Conservation (phyloP, 2,113 vertebrate species). For the Syngnathus scovelli region DNA sequence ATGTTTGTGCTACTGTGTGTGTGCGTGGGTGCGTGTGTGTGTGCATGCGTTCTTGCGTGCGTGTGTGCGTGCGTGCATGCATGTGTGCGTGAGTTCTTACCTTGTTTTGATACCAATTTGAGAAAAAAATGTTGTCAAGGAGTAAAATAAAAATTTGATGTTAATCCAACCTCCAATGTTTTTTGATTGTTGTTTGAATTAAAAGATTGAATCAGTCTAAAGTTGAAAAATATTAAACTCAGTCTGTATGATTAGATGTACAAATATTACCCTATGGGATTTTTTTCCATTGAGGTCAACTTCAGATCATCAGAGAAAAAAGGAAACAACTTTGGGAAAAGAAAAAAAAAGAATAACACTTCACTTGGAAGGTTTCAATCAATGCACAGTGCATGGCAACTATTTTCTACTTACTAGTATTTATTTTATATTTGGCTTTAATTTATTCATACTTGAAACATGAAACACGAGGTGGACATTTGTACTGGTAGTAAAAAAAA, state of each 20-base stretch:
- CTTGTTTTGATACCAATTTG: not conserved
- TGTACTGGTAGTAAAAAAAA: too few species aligned
- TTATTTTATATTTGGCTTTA: too few species aligned
- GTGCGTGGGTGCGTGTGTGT: constrained; percentile 7
- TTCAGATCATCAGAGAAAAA: too few species aligned
- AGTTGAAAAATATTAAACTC: constrained; percentile 60
- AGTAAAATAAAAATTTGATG: constrained; percentile 44
- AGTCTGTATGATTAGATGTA: constrained; percentile 58
- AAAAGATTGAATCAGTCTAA: constrained; percentile 58
- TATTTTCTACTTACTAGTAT: constrained; percentile 9
- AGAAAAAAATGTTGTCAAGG: constrained; percentile 37
- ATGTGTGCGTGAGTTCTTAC: not conserved
- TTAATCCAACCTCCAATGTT: constrained; percentile 53
- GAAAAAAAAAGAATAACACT: not conserved
- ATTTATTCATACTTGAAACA: too few species aligned
- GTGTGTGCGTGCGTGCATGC: not conserved
- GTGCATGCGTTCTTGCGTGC: not conserved
- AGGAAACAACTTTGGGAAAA: too few species aligned
- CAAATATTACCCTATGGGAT: constrained; percentile 54
- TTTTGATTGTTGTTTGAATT: constrained; percentile 63
- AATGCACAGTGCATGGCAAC: constrained; percentile 27
- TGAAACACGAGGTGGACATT: too few species aligned
- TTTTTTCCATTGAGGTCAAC: too few species aligned
- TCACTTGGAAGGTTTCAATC: constrained; percentile 25
- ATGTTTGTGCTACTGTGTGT: not conserved